Evolutionary conservation across 2,113 vertebrate species (phyloP).

Genomic region (Coryphaenoides rupestris): DNA sequence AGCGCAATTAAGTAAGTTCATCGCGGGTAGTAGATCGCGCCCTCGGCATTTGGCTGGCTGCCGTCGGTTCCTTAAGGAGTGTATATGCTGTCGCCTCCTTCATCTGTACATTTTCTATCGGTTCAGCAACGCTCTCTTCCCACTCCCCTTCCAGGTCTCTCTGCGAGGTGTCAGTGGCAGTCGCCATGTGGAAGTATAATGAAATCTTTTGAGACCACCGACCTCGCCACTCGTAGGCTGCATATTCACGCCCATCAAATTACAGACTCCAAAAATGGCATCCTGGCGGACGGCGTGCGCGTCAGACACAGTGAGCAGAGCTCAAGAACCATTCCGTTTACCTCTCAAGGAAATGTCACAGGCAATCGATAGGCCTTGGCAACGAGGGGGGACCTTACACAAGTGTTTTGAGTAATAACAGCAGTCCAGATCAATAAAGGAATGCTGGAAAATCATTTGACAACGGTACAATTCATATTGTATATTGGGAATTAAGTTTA

Average conservation of each 20-base stretch:
- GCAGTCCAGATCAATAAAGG: no score
- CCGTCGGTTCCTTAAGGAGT: no score
- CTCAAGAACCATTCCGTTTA: constrained; percentile 63
- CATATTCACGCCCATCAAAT: constrained; percentile 71
- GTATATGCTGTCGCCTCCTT: no score
- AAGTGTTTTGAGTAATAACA: no score
- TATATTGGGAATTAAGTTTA: no score
- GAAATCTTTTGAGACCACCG: constrained; percentile 56
- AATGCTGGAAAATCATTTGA: no score
- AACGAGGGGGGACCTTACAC: no score
- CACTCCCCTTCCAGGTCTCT: neutral
- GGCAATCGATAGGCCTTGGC: constrained; percentile 46
- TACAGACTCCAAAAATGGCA: constrained; percentile 67
- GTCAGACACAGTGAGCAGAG: constrained; percentile 69
- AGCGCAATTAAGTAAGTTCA: constrained; percentile 66
- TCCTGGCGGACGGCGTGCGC: constrained; percentile 58
- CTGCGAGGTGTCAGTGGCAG: constrained; percentile 49
- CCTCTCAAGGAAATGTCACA: constrained; percentile 69
- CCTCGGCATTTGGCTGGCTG: neutral
- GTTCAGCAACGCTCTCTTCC: no score
- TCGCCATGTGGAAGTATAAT: constrained; percentile 52
- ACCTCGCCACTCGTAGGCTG: constrained; percentile 63
- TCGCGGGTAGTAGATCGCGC: constrained; percentile 50
- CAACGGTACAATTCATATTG: no score
- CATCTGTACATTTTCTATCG: no score